phyloP scores from a whole-genome alignment of 2,888 invertebrate genomes.

The Alcis repandata region DNA sequence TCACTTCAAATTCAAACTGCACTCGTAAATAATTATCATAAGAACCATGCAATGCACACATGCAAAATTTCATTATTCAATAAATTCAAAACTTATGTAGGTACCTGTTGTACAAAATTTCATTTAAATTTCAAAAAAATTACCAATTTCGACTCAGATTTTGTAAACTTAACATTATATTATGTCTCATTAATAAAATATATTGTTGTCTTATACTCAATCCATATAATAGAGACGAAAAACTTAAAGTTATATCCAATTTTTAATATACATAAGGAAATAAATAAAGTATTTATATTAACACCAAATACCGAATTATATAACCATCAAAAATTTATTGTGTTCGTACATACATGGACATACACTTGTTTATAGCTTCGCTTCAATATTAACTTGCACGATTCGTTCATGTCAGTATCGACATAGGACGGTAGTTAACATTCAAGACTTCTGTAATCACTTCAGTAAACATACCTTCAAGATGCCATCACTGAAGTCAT shows the following conservation, averaged over 20 bases:
- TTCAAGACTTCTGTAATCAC: constrained; percentile 37
- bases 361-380: constrained; percentile 64
- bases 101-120: constrained; percentile 67
- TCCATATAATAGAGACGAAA: constrained; percentile 51
- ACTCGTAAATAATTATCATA: constrained; percentile 63
- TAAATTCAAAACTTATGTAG: constrained; percentile 69
- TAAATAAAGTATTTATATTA: constrained; percentile 55
- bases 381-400: constrained; percentile 59
- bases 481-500: constrained; percentile 27
- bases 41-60: constrained; percentile 77
- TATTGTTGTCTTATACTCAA: constrained; percentile 53
- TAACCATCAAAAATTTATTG: constrained; percentile 33
- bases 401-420: constrained; percentile 47
- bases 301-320: constrained; percentile 56
- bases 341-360: constrained; percentile 73
- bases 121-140: constrained; percentile 51
- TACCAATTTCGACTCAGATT: constrained; percentile 63
- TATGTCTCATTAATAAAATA: constrained; percentile 69
- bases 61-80: constrained; percentile 66
- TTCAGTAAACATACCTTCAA: constrained; percentile 40
- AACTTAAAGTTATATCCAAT: constrained; percentile 60
- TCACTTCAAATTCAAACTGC: constrained; percentile 71
- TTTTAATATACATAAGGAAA: constrained; percentile 54
- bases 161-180: constrained; percentile 71
- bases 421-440: constrained; percentile 48